These are phyloP conservation scores for Nomada ruficornis DNA, from an alignment of 2,888 invertebrate species.

Conservation along the genomic window DNA sequence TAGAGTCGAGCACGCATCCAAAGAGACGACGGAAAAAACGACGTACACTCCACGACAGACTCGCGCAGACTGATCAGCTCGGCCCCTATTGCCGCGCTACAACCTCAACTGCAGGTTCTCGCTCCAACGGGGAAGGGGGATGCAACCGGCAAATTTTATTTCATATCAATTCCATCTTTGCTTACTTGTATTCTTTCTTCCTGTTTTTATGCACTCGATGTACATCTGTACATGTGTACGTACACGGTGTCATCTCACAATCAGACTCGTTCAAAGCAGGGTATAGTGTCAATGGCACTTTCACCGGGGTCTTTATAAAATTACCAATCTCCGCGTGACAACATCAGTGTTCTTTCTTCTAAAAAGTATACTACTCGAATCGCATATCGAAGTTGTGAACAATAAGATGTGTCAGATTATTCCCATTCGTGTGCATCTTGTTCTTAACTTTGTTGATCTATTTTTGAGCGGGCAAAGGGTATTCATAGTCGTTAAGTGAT, in stretches of 20 bases:
- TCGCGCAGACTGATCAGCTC: constrained; percentile 78
- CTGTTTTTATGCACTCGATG: constrained; percentile 30
- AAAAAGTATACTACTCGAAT: too few species aligned
- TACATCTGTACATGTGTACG: too few species aligned
- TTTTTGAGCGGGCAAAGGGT: not conserved
- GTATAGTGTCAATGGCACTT: too few species aligned
- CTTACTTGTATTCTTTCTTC: not conserved
- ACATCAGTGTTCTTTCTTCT: not conserved
- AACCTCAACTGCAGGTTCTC: constrained; percentile 66
- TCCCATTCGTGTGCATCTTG: not conserved
- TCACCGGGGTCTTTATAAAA: not conserved
- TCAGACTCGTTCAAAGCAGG: not conserved
- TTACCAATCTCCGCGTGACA: too few species aligned
- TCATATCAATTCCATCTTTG: constrained; percentile 31
- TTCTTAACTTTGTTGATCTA: constrained; percentile 14
- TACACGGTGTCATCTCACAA: not conserved
- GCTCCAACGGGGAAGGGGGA: constrained; percentile 63
- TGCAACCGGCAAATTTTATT: constrained; percentile 67
- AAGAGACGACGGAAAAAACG: constrained; percentile 19
- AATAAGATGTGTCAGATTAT: too few species aligned
- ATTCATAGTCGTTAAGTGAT: constrained; percentile 39
- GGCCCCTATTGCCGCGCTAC: constrained; percentile 69
- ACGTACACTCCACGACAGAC: constrained; percentile 70
- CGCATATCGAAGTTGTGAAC: not conserved
- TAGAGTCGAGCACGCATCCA: constrained; percentile 12